These are phyloP conservation scores for Pituophis catenifer DNA, from an alignment of 2,113 vertebrate genomes.

Conservation along the genomic window DNA sequence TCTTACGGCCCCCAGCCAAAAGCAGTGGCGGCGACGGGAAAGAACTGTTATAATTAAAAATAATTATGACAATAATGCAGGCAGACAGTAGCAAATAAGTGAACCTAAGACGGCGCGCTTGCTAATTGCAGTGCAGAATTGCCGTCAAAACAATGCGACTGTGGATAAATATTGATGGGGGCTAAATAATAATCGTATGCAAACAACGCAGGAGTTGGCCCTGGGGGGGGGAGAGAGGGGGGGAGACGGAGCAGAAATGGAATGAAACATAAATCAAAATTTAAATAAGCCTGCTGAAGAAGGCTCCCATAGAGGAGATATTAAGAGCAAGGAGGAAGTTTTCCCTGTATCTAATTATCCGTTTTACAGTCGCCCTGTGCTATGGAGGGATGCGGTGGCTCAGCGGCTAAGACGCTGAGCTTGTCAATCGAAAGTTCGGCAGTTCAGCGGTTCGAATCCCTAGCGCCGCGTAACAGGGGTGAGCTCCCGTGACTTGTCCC, in stretches of 20 bases:
- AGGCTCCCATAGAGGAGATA: neutral
- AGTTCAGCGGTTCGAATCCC: no score
- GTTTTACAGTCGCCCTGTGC: no score
- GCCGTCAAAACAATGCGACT: constrained; percentile 25
- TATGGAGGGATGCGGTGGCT: no score
- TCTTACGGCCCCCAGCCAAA: neutral
- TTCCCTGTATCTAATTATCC: no score
- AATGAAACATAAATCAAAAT: constrained; percentile 1
- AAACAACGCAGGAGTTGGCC: neutral
- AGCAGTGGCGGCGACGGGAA: neutral
- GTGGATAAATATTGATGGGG: constrained; percentile 11
- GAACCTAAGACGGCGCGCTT: constrained; percentile 27
- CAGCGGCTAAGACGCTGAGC: no score
- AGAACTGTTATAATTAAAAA: constrained; percentile 57
- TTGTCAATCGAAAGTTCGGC: no score
- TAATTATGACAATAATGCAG: constrained; percentile 58
- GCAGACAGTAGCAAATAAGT: constrained; percentile 57
- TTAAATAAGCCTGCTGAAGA: neutral
- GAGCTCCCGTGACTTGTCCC: no score
- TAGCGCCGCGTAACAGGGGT: no score
- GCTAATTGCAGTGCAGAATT: constrained; percentile 33
- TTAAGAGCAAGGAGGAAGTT: rapidly evolving
- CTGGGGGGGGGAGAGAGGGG: no score
- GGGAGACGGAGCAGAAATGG: neutral
- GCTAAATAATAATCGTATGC: constrained; percentile 1